These are phyloP conservation scores for Poliocrania exsul DNA, from an alignment of 2,797 vertebrate genomes.

Conservation along the genomic window DNA sequence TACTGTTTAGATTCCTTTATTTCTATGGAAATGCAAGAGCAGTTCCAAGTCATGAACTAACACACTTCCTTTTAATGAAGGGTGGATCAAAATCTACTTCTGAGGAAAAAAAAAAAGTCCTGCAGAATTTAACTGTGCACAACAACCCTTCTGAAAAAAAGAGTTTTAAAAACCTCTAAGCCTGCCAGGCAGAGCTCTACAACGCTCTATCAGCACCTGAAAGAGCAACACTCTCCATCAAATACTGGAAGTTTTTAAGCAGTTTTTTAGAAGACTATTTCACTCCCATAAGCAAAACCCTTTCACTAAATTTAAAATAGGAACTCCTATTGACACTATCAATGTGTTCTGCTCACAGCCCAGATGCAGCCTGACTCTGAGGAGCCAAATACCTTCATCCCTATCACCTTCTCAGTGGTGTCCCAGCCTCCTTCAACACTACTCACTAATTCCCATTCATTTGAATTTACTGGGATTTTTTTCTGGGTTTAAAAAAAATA, in stretches of 20 bases:
- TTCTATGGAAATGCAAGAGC: background rate
- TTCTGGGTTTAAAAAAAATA: background rate
- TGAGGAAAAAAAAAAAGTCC: background rate
- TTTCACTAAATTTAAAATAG: background rate
- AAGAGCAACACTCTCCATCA: background rate
- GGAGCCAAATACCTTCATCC: accelerated
- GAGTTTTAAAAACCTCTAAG: background rate
- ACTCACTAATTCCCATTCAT: background rate
- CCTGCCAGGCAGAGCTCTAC: background rate
- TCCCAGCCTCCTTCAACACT: background rate
- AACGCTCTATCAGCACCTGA: background rate
- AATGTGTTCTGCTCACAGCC: background rate
- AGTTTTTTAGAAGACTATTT: background rate
- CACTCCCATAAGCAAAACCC: background rate
- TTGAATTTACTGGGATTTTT: background rate
- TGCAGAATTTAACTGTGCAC: background rate
- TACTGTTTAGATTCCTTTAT: background rate
- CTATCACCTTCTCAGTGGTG: background rate
- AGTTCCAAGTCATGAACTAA: background rate
- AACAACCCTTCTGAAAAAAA: background rate
- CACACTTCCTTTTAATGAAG: background rate
- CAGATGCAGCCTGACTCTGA: background rate
- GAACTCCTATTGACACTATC: background rate
- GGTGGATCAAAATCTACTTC: background rate
- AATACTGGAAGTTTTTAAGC: background rate